Base-by-base conservation (phyloP, 2,888 invertebrate species). In the Sarcophaga rosellei region DNA sequence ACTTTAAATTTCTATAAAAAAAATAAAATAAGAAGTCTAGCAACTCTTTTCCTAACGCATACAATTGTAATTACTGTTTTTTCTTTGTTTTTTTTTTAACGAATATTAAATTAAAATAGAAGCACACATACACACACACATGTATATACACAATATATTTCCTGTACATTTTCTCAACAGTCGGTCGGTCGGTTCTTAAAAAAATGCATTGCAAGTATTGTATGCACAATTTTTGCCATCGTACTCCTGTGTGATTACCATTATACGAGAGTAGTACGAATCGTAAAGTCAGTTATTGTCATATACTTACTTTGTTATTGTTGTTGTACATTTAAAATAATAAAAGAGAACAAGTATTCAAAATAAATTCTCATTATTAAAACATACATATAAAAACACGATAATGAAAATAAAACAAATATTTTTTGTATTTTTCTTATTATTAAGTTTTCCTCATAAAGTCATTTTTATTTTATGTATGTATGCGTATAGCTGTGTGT, bases 401-500 rank as follows among this genome's bases (percentile, higher is more conserved):
- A 20, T 17, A 12, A 53, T 5, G 12, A 53, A 53, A 53, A 53
- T 12, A 12, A 53, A 53, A 5, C 17, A 53, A 53, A 53, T 53
- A 5, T 53, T 53, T 47, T 53, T 15, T 15, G 79, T 66, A 68
- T 69, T 61, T 85, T 79, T 82, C 75, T 86, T 86, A 83, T 80
- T 86, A 86, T 83, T 77, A 86, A 86, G 83, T 86, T 85, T 86
- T 86, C 80, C 76, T 83, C 86, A 86, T 86, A 82, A 86, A 86
- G 79, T 81, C 62, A 53, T 53, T 53, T 53, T 17, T 53, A 53
- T 3, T 10, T 15, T 63, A 35, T 47, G 17, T 62, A 25, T 63
- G 62, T 21, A n/a, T n/a, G n/a, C n/a, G n/a, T 10, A 45, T 45
- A 15, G 25, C 12, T 57, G 45, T 73, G 15, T 73, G 72, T n/a